Evolutionary conservation across 2,113 vertebrate species (phyloP).

Genomic region (Nothobranchius furzeri): DNA sequence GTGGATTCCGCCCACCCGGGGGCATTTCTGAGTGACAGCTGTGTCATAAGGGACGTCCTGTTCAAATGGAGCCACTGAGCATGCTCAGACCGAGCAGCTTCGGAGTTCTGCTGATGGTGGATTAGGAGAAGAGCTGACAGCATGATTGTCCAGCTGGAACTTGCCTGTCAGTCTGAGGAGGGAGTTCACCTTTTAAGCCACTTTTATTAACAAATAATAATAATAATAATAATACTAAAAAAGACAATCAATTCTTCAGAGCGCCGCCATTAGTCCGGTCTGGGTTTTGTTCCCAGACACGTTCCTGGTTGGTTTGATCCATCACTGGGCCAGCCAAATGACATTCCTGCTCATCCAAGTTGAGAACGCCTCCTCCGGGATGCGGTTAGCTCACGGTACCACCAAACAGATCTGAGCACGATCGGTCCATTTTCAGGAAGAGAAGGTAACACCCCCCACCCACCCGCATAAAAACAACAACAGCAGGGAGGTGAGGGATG

Average conservation of each 20-base stretch:
- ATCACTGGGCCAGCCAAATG: slow-evolving; percentile 82
- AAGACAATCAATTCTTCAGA: background rate
- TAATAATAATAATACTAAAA: background rate
- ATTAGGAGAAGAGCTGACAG: too few relatives aligned
- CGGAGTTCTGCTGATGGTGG: too few relatives aligned
- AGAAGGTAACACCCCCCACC: background rate
- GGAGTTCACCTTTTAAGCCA: background rate
- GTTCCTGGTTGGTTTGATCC: slow-evolving; percentile 3
- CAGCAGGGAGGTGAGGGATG: background rate
- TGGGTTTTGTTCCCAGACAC: background rate
- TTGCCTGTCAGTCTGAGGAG: background rate
- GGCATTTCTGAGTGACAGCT: too few relatives aligned
- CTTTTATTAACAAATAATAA: background rate
- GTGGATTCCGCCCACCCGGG: too few relatives aligned
- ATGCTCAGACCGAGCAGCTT: too few relatives aligned
- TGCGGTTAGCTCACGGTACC: too few relatives aligned
- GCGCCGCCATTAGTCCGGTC: background rate
- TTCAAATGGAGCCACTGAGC: too few relatives aligned
- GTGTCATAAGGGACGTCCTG: too few relatives aligned
- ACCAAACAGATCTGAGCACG: background rate
- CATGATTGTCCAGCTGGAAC: too few relatives aligned
- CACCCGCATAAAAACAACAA: slow-evolving; percentile 18
- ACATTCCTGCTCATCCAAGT: slow-evolving; percentile 44
- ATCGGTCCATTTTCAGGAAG: too few relatives aligned
- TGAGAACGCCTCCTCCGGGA: background rate